phyloP scores from a whole-genome alignment of 2,888 invertebrate genomes.

The Pandemis cinnamomeana region DNA sequence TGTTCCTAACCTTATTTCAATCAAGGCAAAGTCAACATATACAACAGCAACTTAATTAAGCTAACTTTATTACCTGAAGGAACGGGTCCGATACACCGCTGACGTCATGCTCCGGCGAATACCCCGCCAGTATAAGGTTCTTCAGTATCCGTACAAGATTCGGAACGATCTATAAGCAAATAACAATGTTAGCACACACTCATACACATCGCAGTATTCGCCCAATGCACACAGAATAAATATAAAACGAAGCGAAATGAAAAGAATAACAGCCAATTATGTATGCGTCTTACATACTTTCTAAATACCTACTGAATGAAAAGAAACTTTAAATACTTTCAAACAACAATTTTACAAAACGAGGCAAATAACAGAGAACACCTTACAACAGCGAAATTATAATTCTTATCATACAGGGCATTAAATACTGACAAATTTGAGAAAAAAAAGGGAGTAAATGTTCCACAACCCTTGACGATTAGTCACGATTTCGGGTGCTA shows the following conservation, averaged over 20 bases:
- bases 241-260: conserved; percentile 61
- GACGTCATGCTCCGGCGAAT: conserved; percentile 99
- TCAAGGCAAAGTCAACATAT: background rate
- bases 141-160: conserved; percentile 99
- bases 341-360: conserved; percentile 44
- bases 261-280: conserved; percentile 45
- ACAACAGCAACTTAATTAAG: background rate
- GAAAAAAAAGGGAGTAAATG: conserved; percentile 40
- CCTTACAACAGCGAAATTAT: conserved; percentile 33
- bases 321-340: conserved; percentile 27
- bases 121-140: conserved; percentile 98
- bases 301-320: conserved; percentile 33
- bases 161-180: conserved; percentile 94
- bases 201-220: conserved; percentile 43
- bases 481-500: conserved; percentile 56
- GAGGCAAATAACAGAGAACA: conserved; percentile 37
- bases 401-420: conserved; percentile 27
- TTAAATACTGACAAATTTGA: conserved; percentile 22
- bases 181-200: conserved; percentile 35
- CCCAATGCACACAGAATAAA: conserved; percentile 60
- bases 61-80: conserved; percentile 90
- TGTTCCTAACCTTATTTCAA: too few species aligned
- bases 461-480: conserved; percentile 45
- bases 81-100: conserved; percentile 99
- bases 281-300: conserved; percentile 27